Evolutionary conservation across 2,888 invertebrate genomes (phyloP).

Genomic region (Blera fallax): DNA sequence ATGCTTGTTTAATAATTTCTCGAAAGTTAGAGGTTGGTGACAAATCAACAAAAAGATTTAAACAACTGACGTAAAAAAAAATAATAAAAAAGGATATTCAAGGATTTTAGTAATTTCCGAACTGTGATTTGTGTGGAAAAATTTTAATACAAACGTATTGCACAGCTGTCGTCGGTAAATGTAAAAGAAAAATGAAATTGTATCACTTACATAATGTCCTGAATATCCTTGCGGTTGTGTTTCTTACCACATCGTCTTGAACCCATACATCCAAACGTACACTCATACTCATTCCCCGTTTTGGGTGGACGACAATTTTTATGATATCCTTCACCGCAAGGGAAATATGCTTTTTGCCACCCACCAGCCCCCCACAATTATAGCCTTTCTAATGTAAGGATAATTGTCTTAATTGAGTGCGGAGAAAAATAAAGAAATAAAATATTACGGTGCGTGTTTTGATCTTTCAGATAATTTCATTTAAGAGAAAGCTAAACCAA

Average conservation of each 20-base stretch:
- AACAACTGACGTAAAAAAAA: background rate
- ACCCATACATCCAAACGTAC: background rate
- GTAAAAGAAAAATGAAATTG: background rate
- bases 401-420: conserved; percentile 56
- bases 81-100: background rate
- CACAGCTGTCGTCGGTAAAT: background rate
- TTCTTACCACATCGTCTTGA: conserved; percentile 45
- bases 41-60: background rate
- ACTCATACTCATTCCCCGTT: background rate
- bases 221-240: conserved; percentile 42
- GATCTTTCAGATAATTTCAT: conserved; percentile 28
- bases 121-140: background rate
- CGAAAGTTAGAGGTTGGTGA: background rate
- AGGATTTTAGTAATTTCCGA: background rate
- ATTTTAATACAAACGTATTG: background rate
- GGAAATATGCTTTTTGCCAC: conserved; percentile 4
- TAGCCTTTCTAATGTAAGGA: conserved; percentile 17
- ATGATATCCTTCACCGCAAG: background rate
- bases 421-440: conserved; percentile 12
- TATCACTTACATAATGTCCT: conserved; percentile 62
- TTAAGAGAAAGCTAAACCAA: conserved; percentile 13
- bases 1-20: background rate
- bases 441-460: conserved; percentile 20
- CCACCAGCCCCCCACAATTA: conserved; percentile 1
- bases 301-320: conserved; percentile 41